Conservation (phyloP, 1,140 invertebrate genomes). For the Mya arenaria region DNA sequence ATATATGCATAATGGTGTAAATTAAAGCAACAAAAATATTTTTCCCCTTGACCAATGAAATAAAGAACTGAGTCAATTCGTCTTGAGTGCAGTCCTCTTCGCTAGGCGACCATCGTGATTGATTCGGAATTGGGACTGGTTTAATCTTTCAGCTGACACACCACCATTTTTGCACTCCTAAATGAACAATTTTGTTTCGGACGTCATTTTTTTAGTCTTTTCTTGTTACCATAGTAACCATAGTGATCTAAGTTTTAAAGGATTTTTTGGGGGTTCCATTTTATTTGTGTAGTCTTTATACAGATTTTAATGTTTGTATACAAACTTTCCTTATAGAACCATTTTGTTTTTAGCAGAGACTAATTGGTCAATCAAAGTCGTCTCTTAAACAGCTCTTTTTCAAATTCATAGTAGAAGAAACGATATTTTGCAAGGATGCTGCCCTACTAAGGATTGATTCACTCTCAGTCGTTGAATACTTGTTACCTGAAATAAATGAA, state of each 20-base stretch:
- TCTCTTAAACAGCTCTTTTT: background rate
- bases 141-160: background rate
- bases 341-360: too few relatives aligned
- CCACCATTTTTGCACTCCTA: background rate
- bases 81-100: background rate
- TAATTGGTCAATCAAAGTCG: too few relatives aligned
- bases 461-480: too few relatives aligned
- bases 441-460: too few relatives aligned
- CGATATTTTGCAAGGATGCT: background rate
- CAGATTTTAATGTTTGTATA: background rate
- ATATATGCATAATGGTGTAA: too few relatives aligned
- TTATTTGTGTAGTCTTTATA: background rate
- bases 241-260: background rate
- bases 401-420: background rate
- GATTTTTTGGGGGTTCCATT: background rate
- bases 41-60: background rate
- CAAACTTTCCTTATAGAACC: background rate
- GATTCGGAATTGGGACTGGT: background rate
- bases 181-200: background rate
- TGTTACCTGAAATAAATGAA: too few relatives aligned
- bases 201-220: background rate
- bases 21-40: too few relatives aligned
- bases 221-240: background rate
- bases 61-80: background rate
- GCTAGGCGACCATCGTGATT: background rate